A percentile compares a stretch with the other conserved stretches of the same genome.
Evolutionary conservation across 1,140 invertebrate genomes (phyloP).

Genomic region (Dinoponera quadriceps): DNA sequence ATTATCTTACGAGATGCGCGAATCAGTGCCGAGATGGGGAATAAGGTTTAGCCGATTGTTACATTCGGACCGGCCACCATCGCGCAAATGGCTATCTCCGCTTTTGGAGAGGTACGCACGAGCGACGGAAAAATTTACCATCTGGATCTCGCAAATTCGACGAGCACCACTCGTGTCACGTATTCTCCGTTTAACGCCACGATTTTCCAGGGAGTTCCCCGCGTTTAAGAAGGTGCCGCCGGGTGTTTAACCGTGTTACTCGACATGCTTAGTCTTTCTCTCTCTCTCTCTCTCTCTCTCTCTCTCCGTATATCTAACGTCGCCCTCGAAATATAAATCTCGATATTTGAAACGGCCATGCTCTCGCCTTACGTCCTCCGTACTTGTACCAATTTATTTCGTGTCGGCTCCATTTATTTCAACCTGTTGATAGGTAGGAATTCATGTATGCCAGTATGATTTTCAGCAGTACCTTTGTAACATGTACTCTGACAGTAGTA

Average conservation of each 20-base stretch:
- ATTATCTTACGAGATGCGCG: neutral
- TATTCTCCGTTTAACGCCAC: no score
- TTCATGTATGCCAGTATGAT: conserved; percentile 57
- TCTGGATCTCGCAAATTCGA: no score
- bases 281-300: no score
- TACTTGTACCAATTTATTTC: conserved; percentile 60
- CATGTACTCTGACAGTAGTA: conserved; percentile 47
- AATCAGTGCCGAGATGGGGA: no score
- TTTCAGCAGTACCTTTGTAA: conserved; percentile 45
- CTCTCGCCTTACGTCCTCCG: conserved; percentile 19
- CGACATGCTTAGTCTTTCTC: neutral
- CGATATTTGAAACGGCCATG: conserved; percentile 31
- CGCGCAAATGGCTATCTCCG: no score
- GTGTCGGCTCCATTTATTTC: conserved; percentile 59
- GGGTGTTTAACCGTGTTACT: conserved; percentile 5
- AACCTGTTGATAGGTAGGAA: conserved; percentile 61
- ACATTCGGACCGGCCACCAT: no score
- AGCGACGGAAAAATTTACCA: no score
- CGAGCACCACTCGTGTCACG: no score
- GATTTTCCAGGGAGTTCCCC: neutral
- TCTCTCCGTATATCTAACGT: conserved; percentile 10
- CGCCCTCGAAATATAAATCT: conserved; percentile 38
- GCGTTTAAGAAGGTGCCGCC: neutral
- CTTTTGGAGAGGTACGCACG: no score
- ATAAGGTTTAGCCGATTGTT: neutral